Percentiles rank a stretch among this genome's conserved stretches.
These are phyloP conservation scores for Pomatorhinus ruficollis DNA, from an alignment of 2,113 vertebrate species.

Conservation along the genomic window DNA sequence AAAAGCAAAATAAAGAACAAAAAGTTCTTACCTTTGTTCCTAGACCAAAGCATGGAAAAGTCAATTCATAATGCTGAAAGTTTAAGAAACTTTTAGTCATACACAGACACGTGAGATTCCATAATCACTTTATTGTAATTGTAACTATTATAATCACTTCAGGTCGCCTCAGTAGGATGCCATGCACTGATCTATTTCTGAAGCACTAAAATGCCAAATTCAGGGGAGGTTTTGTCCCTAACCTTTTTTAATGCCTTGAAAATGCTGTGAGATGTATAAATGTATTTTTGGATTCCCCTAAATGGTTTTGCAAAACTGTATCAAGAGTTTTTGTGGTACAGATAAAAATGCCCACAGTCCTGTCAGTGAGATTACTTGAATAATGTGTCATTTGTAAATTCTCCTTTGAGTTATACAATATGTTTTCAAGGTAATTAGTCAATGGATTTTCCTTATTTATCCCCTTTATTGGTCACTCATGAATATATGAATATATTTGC, in stretches of 20 bases:
- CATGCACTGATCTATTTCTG: neutral
- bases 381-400: neutral
- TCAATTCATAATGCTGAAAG: neutral
- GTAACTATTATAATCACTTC: neutral
- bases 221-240: neutral
- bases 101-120: neutral
- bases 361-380: neutral
- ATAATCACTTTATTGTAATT: neutral
- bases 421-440: neutral
- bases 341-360: neutral
- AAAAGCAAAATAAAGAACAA: neutral
- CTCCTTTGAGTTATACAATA: neutral
- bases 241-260: neutral
- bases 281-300: neutral
- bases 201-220: neutral
- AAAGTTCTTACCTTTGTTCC: neutral
- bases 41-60: neutral
- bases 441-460: neutral
- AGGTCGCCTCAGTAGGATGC: neutral
- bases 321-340: neutral
- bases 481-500: neutral
- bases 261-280: neutral
- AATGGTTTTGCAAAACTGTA: neutral
- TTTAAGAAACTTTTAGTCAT: neutral
- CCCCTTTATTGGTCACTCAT: neutral